These are phyloP conservation scores for Drosophila longiperda DNA, from an alignment of 2,888 invertebrate genomes.

Conservation along the genomic window DNA sequence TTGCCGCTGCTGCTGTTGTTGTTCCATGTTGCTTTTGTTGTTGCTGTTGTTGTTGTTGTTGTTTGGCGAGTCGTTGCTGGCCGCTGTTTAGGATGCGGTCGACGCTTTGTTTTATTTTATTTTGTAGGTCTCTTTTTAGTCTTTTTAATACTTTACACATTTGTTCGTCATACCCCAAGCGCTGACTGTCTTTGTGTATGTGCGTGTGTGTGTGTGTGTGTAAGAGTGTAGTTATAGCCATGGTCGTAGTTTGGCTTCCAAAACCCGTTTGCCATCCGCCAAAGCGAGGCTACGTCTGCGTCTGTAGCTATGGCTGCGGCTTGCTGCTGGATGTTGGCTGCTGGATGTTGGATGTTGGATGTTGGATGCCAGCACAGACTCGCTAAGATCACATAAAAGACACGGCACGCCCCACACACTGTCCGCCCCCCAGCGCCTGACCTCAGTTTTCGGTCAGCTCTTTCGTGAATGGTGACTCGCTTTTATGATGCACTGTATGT, in stretches of 20 bases:
- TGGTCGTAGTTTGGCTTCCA: slow-evolving; percentile 48
- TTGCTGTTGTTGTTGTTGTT: slow-evolving; percentile 42
- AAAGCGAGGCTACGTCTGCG: slow-evolving; percentile 70
- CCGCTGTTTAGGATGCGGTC: slow-evolving; percentile 80
- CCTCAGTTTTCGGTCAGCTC: slow-evolving; percentile 45
- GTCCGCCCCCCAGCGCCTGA: slow-evolving; percentile 6
- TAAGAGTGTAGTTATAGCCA: slow-evolving; percentile 45
- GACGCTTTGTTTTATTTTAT: slow-evolving; percentile 65
- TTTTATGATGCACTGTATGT: slow-evolving; percentile 75
- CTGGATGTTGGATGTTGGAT: slow-evolving; percentile 8
- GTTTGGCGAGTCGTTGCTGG: slow-evolving; percentile 62
- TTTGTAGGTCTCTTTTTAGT: slow-evolving; percentile 66
- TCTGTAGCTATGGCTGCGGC: slow-evolving; percentile 46
- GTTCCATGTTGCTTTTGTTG: slow-evolving; percentile 29
- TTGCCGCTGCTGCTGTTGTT: slow-evolving; percentile 50
- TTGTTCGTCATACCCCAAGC: slow-evolving; percentile 76
- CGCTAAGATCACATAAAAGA: slow-evolving; percentile 77
- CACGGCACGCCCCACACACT: slow-evolving; percentile 70
- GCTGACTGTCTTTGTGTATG: slow-evolving; percentile 47
- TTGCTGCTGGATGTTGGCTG: slow-evolving; percentile 40
- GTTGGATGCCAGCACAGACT: slow-evolving; percentile 78
- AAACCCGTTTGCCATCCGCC: slow-evolving; percentile 80
- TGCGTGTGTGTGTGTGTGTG: slow-evolving; percentile 16
- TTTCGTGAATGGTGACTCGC: slow-evolving; percentile 65
- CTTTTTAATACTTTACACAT: slow-evolving; percentile 79